Base-by-base conservation (phyloP, 2,797 vertebrate genomes). In the Macropodus opercularis region DNA sequence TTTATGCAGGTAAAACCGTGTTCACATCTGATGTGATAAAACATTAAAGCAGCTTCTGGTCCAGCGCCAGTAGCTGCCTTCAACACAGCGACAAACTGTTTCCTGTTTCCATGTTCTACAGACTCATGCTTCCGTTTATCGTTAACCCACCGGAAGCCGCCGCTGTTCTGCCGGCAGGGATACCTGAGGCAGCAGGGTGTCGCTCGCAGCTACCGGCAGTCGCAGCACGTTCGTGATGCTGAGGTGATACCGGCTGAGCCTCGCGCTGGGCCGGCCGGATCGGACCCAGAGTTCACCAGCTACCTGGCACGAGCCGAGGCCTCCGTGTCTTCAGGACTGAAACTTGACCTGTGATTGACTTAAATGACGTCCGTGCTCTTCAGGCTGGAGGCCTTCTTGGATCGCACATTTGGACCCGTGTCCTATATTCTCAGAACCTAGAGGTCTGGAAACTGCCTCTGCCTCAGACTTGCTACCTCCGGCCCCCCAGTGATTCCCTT, bases 41-140 rank as follows among this genome's bases (percentile, higher is more conserved):
- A 6, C 11, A 32, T n/a, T n/a, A n/a, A 13, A 34, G 14, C 10
- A 32, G 8, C 31, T 12, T 11, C 27, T 29, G 27, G 27, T 29
- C 8, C 27, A n/a, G n/a, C n/a, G n/a, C n/a, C n/a, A n/a, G n/a
- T n/a, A n/a, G n/a, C n/a, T n/a, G n/a, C n/a, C n/a, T n/a, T n/a
- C n/a, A n/a, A n/a, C n/a, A n/a, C n/a, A n/a, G n/a, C n/a, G n/a
- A n/a, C n/a, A 62, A 13, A 35, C 11, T 55, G 1, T 38, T 19
- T 36, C 24, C 21, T 21, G 24, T 65, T 67, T 41, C 4, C 49
- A 41, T 0, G 14, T 57, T 13, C 57, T 49, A 2, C 69, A 99
- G 98, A 98, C 60, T 94, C 97, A 24, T 99, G 98, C 78, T 99
- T 99, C 85, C 91, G 89, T 19, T 92, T 92, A 23, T 84, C 93